Base-by-base conservation (phyloP, 2,797 vertebrate genomes). In the Serranus cabrilla region DNA sequence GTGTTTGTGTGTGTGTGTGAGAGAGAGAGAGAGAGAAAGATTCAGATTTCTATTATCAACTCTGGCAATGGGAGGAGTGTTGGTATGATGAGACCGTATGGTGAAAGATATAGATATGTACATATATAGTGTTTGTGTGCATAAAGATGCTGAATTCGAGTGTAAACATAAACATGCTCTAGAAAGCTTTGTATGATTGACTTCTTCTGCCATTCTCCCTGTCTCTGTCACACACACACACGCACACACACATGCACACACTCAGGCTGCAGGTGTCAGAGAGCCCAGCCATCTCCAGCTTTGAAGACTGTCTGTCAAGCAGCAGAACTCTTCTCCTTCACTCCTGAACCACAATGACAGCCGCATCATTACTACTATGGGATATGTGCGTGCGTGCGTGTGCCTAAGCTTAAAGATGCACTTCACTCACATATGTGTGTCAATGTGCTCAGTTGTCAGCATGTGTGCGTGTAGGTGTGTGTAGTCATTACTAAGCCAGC, bases 261-360 rank as follows among this genome's bases (percentile, higher is more conserved):
- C 34, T 2, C 34, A 71, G n/a, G 37, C 58, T 71, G 59, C 74
- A 84, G 67, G 59, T 79, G 79, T 13, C 67, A 69, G 40, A 47
- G 25, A 74, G 81, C 63, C 50, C 46, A 71, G 62, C 58, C 65
- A 18, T 79, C 71, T 73, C 68, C 46, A 56, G 27, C 73, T 88
- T 66, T 50, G 81, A 83, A 78, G 55, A 80, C 34, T 80, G 64
- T 78, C 78, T 76, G 80, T 88, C 84, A 88, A 20, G 61, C 66
- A 58, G 57, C 60, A 67, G 16, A 47, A 47, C 57, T 74, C 54
- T 8, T 76, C 71, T 74, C 13, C 58, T 27, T 84, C 68, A 43
- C 73, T 34, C 40, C 40, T 61, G 74, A 91, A 83, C 37, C 40
- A 51, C 43, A 78, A 56, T 79, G 81, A 85, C 84, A 83, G 77